A percentile compares a stretch with the other conserved stretches of the same genome.
Conservation (phyloP, 2,113 vertebrate genomes). For the Phyllostomus hastatus region DNA sequence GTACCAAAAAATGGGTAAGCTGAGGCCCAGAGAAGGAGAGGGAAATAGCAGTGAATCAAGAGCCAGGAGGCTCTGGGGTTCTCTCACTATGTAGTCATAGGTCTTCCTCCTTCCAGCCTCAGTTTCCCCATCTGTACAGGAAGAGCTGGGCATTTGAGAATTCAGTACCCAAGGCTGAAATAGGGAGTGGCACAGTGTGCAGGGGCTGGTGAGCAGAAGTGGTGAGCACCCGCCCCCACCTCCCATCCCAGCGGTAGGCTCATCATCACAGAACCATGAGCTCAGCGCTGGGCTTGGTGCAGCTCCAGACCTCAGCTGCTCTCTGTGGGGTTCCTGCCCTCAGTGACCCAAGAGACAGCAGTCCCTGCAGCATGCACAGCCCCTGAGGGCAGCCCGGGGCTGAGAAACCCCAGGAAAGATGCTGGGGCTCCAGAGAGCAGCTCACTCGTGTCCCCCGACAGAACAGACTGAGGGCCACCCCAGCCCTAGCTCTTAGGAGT, state of each 20-base stretch:
- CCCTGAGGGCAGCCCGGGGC: not conserved
- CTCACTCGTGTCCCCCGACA: not conserved
- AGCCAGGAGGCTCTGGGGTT: not conserved
- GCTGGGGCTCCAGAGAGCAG: not conserved
- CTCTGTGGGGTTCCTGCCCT: not conserved
- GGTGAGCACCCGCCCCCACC: not conserved
- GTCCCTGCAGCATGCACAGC: not conserved
- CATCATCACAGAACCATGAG: not conserved
- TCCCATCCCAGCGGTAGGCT: not conserved
- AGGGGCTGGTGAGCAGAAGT: too few species aligned
- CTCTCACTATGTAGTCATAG: not conserved
- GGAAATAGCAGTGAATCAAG: not conserved
- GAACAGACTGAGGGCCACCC: not conserved
- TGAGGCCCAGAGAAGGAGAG: not conserved
- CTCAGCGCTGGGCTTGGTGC: not conserved
- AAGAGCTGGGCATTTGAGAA: not conserved
- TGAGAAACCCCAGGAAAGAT: not conserved
- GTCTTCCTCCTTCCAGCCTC: not conserved
- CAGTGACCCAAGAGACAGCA: not conserved
- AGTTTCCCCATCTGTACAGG: not conserved
- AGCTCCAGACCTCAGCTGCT: not conserved
- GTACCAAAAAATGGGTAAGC: not conserved
- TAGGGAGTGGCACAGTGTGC: accelerated
- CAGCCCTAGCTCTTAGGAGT: not conserved
- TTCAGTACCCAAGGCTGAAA: not conserved